Evolutionary conservation across 2,113 vertebrate genomes (phyloP).

Genomic region (Oenanthe melanoleuca): DNA sequence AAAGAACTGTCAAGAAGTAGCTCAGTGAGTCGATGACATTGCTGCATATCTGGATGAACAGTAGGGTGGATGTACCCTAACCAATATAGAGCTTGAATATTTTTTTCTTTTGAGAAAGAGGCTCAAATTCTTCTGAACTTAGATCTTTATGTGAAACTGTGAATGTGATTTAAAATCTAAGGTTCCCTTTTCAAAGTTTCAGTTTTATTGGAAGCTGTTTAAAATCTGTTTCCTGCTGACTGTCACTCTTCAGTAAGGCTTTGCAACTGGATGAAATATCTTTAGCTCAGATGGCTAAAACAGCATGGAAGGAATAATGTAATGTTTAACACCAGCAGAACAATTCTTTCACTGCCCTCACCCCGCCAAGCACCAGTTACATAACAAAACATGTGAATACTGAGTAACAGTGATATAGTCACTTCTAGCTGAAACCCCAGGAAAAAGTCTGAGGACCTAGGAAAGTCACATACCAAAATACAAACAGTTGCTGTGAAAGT

Average conservation of each 20-base stretch:
- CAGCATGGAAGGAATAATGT: neutral
- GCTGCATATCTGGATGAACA: neutral
- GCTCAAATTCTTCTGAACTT: neutral
- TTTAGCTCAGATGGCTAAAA: neutral
- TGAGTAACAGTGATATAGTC: neutral
- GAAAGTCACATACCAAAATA: neutral
- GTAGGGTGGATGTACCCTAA: neutral
- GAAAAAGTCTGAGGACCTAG: neutral
- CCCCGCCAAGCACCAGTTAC: neutral
- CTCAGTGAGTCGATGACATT: neutral
- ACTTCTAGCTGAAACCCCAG: neutral
- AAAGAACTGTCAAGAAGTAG: slow-evolving; percentile 20
- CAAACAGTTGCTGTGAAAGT: neutral
- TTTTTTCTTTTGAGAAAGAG: neutral
- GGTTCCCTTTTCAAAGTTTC: neutral
- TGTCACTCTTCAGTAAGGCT: neutral
- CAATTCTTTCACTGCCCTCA: neutral
- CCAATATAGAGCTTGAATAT: neutral
- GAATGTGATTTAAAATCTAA: neutral
- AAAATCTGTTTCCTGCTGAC: neutral
- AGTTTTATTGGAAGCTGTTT: neutral
- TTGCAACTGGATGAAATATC: neutral
- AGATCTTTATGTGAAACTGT: neutral
- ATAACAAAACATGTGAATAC: neutral
- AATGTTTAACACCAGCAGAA: neutral